Base-by-base conservation (phyloP, 2,888 invertebrate species). In the Agrotis exclamationis region DNA sequence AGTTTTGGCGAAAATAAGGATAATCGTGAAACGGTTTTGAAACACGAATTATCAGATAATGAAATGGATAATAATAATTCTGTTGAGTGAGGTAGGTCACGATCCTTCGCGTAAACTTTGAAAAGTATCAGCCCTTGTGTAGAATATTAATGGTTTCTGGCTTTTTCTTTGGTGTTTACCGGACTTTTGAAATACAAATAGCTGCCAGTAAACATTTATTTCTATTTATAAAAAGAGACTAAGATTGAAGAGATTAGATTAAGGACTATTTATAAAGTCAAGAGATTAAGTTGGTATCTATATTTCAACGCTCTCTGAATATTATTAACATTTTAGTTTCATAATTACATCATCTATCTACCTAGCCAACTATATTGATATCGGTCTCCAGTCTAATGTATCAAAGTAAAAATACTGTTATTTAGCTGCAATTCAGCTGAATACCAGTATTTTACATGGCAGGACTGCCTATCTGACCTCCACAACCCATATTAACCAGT, bases 1-100 rank as follows among this genome's bases (percentile, higher is more conserved):
- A 80, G 67, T 82, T 83, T 69, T 56, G 6, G 20, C 60, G 22
- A 33, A 79, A 85, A 84, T 73, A 66, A 39, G 76, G 78, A 74
- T 85, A 80, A 77, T 68, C 62, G 69, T 48, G 20, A 60, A 68
- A 59, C 45, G 68, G 65, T 64, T 63, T 57, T 69, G 44, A 53
- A 66, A 76, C 64, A 75, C 66, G 68, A 64, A 69, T 78, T 78
- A 76, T 60, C 73, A 59, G 71, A 80, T 79, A 77, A 74, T 69
- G 66, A 56, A 74, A 63, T 62, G 70, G 74, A 66, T 78, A 67
- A 76, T 78, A 69, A 76, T 75, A 74, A 80, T 68, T 62, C 74
- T 70, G 63, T 78, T 68, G 53, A 18, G 67, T 79, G 75, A 70
- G 82, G 80, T 80, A 84, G 76, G 78, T 80, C 76, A 74, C 67